Conservation (phyloP, 2,888 invertebrate species). For the Mystacides longicornis region DNA sequence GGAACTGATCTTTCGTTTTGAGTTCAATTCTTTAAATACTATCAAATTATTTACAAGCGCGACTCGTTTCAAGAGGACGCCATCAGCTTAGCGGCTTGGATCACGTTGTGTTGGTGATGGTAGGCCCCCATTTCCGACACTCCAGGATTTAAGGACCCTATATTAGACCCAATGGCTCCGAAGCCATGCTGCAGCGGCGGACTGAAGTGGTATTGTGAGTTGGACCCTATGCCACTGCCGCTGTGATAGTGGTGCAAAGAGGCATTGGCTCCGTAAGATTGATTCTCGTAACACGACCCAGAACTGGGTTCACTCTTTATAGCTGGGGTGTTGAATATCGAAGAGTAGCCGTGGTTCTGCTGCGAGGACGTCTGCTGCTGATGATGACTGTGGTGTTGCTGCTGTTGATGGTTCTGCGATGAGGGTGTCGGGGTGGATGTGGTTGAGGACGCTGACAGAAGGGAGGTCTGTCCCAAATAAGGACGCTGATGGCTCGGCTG, state of each 20-base stretch:
- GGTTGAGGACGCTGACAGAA: conserved; percentile 39
- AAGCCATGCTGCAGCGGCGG: conserved; percentile 35
- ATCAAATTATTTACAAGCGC: too few species aligned
- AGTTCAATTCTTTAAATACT: too few species aligned
- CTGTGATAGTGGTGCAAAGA: conserved; percentile 48
- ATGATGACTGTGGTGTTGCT: background rate
- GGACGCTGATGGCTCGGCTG: conserved; percentile 33
- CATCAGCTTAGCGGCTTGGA: conserved; percentile 76
- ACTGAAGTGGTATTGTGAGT: conserved; percentile 21
- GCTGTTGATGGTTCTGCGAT: background rate
- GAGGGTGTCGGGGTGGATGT: conserved; percentile 11
- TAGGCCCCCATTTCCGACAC: conserved; percentile 62
- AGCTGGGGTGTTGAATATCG: conserved; percentile 28
- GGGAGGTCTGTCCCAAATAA: conserved; percentile 51
- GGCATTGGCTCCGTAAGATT: conserved; percentile 37
- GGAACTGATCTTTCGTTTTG: too few species aligned
- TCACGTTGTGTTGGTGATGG: conserved; percentile 80
- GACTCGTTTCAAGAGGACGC: conserved; percentile 62
- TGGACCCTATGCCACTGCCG: conserved; percentile 39
- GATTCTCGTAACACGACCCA: conserved; percentile 33
- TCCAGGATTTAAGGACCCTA: conserved; percentile 32
- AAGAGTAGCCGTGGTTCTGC: conserved; percentile 28
- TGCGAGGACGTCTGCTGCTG: background rate
- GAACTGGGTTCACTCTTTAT: conserved; percentile 32
- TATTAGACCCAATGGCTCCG: conserved; percentile 31